Conservation (phyloP, 2,888 invertebrate genomes). For the Andrena praecox region DNA sequence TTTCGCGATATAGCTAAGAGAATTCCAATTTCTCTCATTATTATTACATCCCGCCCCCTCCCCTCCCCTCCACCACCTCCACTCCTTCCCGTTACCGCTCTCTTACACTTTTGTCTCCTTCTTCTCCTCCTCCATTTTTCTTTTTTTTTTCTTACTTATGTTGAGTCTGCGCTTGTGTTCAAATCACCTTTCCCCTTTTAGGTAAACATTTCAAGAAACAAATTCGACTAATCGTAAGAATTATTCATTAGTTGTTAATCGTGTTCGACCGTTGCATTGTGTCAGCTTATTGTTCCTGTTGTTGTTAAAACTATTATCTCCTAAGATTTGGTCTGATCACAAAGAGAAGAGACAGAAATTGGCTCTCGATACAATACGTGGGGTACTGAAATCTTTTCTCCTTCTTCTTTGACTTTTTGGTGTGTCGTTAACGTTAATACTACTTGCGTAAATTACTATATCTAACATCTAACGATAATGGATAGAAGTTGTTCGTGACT, state of each 20-base stretch:
- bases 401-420: constrained; percentile 26
- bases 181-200: not conserved
- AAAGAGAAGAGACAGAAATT: constrained; percentile 57
- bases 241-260: constrained; percentile 37
- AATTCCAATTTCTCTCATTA: constrained; percentile 20
- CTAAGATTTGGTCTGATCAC: constrained; percentile 64
- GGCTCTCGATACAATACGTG: constrained; percentile 31
- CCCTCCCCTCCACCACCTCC: not conserved
- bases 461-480: constrained; percentile 57
- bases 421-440: constrained; percentile 36
- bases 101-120: not conserved
- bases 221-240: constrained; percentile 26
- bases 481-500: constrained; percentile 33
- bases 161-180: constrained; percentile 35
- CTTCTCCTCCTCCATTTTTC: not conserved
- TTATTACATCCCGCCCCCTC: not conserved
- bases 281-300: constrained; percentile 65
- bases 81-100: not conserved
- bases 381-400: constrained; percentile 2
- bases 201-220: constrained; percentile 37
- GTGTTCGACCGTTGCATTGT: constrained; percentile 58
- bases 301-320: constrained; percentile 54
- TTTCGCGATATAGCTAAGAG: constrained; percentile 32
- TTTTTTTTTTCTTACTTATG: not conserved
- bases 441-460: constrained; percentile 44